phyloP scores from a whole-genome alignment of 2,888 invertebrate genomes.

The Boloria selene region DNA sequence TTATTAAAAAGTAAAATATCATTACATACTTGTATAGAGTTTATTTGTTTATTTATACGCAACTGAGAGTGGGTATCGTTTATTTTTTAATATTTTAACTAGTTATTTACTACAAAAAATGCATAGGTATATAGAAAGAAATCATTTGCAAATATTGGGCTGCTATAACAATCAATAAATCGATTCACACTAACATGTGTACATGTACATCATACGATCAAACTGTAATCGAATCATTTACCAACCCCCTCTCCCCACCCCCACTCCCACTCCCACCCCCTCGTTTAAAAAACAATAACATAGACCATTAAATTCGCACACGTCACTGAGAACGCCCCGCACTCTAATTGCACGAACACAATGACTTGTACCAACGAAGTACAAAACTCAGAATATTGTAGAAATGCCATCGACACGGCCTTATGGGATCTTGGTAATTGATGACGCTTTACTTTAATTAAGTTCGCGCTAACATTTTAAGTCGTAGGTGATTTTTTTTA shows the following conservation, averaged over 20 bases:
- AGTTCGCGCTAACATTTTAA: slow-evolving; percentile 1
- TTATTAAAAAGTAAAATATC: slow-evolving; percentile 10
- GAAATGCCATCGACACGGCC: slow-evolving; percentile 25
- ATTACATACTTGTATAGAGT: not conserved
- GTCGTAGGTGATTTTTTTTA: not conserved
- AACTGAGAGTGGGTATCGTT: not conserved
- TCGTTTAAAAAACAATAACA: slow-evolving; percentile 72
- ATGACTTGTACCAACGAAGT: slow-evolving; percentile 59
- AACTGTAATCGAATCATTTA: slow-evolving; percentile 46
- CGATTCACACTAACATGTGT: slow-evolving; percentile 5
- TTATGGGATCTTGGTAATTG: slow-evolving; percentile 17
- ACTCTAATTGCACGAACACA: slow-evolving; percentile 68
- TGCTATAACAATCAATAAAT: slow-evolving; percentile 4
- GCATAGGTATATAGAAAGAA: no score
- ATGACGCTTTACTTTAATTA: slow-evolving; percentile 16
- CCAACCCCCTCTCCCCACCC: slow-evolving; percentile 25
- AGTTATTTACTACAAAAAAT: no score
- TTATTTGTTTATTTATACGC: slow-evolving; percentile 3
- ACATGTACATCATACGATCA: slow-evolving; percentile 41
- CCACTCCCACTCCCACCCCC: slow-evolving; percentile 32
- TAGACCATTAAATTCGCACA: slow-evolving; percentile 77
- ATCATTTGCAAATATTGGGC: not conserved
- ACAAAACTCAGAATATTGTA: slow-evolving; percentile 31
- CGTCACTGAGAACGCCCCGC: slow-evolving; percentile 60
- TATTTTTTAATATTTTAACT: no score